A percentile compares a stretch with the other conserved stretches of the same genome.
Evolutionary conservation across 2,888 invertebrate species (phyloP).

Genomic region (Tridacna crocea): DNA sequence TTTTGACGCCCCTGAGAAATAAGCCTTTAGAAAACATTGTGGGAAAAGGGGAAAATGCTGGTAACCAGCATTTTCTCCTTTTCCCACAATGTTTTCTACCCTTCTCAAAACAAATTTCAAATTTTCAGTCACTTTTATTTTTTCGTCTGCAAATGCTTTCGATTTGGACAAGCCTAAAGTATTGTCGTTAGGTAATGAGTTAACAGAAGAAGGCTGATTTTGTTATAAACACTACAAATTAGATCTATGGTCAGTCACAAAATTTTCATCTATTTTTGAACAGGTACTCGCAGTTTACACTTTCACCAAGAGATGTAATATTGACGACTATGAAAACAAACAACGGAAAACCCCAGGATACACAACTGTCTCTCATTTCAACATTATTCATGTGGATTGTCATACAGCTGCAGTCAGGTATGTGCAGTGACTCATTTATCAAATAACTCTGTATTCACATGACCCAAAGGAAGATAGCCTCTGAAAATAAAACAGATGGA

Average conservation of each 20-base stretch:
- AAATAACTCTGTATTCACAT: too few relatives aligned
- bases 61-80: not conserved
- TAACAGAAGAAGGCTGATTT: too few relatives aligned
- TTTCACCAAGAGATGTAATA: constrained; percentile 96
- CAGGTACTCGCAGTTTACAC: constrained; percentile 98
- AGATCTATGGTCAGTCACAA: not conserved
- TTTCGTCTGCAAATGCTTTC: too few relatives aligned
- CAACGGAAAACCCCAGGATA: constrained; percentile 92
- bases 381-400: constrained; percentile 98
- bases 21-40: too few relatives aligned
- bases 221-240: too few relatives aligned
- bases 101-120: too few relatives aligned
- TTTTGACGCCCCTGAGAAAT: too few relatives aligned
- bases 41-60: not conserved
- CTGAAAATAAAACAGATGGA: too few relatives aligned
- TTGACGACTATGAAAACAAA: constrained; percentile 96
- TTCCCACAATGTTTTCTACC: not conserved
- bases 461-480: too few relatives aligned
- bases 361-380: constrained; percentile 98
- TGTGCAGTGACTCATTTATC: not conserved
- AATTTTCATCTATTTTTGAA: not conserved
- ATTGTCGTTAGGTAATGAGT: too few relatives aligned
- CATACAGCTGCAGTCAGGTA: constrained; percentile 97
- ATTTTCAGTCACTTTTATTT: too few relatives aligned
- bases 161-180: not conserved